A percentile compares a stretch with the other conserved stretches of the same genome.
Conservation (phyloP, 2,888 invertebrate species). For the Dorcus parallelipipedus region DNA sequence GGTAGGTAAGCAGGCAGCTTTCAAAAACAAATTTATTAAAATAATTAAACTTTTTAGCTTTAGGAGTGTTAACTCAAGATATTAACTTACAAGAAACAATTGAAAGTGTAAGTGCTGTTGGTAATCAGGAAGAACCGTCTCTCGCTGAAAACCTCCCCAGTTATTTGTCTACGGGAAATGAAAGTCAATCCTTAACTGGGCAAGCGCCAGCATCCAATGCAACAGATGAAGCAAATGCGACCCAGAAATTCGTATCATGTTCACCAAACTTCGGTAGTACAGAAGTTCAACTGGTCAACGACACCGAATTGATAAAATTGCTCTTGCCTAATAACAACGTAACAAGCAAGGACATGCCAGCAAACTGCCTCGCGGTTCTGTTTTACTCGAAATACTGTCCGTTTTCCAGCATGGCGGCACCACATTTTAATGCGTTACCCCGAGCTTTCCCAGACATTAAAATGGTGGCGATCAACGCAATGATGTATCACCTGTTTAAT, state of each 20-base stretch:
- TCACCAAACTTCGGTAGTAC: slow-evolving; percentile 36
- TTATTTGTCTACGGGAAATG: slow-evolving; percentile 11
- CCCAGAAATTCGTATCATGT: slow-evolving; percentile 42
- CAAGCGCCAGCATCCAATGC: slow-evolving; percentile 21
- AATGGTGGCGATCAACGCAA: slow-evolving; percentile 87
- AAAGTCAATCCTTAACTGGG: slow-evolving; percentile 13
- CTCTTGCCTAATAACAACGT: slow-evolving; percentile 62
- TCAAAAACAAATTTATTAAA: background rate
- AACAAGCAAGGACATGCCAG: slow-evolving; percentile 60
- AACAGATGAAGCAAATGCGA: slow-evolving; percentile 26
- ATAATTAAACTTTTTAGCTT: background rate
- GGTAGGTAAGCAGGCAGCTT: background rate
- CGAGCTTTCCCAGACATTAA: slow-evolving; percentile 82
- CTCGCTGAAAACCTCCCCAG: slow-evolving; percentile 17
- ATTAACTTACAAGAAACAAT: slow-evolving; percentile 2
- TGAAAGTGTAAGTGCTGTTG: slow-evolving; percentile 12
- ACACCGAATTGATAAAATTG: slow-evolving; percentile 64
- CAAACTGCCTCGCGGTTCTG: slow-evolving; percentile 73
- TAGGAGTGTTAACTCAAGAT: background rate
- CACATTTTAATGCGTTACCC: slow-evolving; percentile 86
- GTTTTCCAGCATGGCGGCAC: slow-evolving; percentile 86
- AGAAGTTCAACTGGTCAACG: slow-evolving; percentile 66
- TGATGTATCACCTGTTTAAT: slow-evolving; percentile 78
- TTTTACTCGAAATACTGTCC: slow-evolving; percentile 90
- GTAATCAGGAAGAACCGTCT: background rate